Percentiles rank a stretch among this genome's conserved stretches.
Conservation (phyloP, 2,113 vertebrate genomes). For the Phasianus colchicus region DNA sequence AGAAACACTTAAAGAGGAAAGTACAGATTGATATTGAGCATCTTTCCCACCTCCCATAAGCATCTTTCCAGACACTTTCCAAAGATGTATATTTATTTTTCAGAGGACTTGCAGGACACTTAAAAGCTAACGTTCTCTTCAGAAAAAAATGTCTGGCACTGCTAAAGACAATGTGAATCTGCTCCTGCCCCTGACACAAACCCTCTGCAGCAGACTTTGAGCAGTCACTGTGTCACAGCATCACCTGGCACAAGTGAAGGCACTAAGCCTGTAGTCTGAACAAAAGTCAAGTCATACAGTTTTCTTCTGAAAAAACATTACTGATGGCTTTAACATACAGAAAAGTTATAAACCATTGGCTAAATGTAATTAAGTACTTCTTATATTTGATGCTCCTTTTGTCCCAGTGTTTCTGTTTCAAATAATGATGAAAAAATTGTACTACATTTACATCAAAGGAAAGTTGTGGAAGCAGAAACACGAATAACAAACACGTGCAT, state of each 20-base stretch:
- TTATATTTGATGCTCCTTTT: neutral
- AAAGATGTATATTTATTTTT: neutral
- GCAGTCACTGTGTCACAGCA: neutral
- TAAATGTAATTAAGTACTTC: neutral
- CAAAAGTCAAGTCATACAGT: neutral
- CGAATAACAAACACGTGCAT: conserved; percentile 39
- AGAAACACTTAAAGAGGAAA: neutral
- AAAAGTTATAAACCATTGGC: neutral
- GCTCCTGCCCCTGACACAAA: neutral
- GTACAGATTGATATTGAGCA: neutral
- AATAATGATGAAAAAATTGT: neutral
- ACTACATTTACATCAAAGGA: conserved; percentile 56
- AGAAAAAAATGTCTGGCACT: neutral
- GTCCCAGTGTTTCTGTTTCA: conserved; percentile 38
- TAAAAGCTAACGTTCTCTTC: neutral
- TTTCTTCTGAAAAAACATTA: neutral
- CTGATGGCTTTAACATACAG: neutral
- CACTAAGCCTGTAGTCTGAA: neutral
- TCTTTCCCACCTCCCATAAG: neutral
- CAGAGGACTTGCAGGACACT: neutral
- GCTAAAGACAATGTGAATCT: neutral
- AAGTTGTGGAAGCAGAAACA: conserved; percentile 26
- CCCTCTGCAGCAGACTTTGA: accelerated
- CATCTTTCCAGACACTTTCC: neutral
- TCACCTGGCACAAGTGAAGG: neutral